Conservation (phyloP, 2,113 vertebrate species). For the Plecotus auritus region DNA sequence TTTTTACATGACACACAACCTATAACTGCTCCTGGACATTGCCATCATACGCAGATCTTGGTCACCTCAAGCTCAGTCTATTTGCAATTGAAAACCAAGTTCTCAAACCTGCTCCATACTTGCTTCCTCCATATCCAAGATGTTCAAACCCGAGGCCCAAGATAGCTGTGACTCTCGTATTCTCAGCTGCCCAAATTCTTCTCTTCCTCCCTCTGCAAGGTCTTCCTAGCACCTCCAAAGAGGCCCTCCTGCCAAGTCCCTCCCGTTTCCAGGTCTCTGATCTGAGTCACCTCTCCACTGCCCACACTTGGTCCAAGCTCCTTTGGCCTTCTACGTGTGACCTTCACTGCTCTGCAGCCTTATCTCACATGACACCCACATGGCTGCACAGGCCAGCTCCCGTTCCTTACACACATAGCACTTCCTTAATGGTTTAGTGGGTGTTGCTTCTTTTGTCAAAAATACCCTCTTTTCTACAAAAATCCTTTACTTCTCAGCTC, state of each 20-base stretch:
- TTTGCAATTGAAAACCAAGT: accelerated
- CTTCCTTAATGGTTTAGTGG: background rate
- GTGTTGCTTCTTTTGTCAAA: background rate
- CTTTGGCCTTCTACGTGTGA: background rate
- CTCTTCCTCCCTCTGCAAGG: background rate
- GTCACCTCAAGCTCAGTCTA: background rate
- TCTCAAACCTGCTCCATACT: background rate
- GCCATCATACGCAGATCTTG: background rate
- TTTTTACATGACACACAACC: background rate
- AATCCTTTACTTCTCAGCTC: background rate
- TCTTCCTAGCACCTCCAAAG: background rate
- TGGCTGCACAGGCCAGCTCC: background rate
- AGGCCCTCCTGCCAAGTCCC: background rate
- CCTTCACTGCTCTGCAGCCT: background rate
- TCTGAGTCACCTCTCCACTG: background rate
- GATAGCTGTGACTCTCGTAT: background rate
- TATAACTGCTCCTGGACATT: background rate
- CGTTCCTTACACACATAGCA: background rate
- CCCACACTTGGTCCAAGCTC: background rate
- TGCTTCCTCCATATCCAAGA: background rate
- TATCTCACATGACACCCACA: background rate
- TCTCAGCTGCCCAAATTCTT: background rate
- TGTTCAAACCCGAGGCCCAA: background rate
- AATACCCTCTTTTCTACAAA: background rate
- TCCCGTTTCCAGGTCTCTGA: background rate